Evolutionary conservation across 2,113 vertebrate species (phyloP).

Genomic region (Phaethornis superciliosus): DNA sequence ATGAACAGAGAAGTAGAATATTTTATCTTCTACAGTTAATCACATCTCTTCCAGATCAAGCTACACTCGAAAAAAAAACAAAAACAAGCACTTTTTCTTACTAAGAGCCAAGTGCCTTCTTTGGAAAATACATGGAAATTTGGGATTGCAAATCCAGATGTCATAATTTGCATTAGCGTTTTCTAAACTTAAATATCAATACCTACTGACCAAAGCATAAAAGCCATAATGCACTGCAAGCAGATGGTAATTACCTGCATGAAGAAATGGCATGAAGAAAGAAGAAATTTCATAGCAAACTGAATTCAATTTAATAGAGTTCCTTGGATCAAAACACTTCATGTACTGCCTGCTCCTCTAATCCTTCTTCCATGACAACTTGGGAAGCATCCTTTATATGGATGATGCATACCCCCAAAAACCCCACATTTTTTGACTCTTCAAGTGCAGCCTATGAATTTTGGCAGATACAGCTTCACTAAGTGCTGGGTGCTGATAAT

Average conservation of each 20-base stretch:
- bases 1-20: not conserved
- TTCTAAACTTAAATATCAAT: not conserved
- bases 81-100: not conserved
- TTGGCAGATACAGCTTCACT: not conserved
- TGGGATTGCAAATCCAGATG: not conserved
- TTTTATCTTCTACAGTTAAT: not conserved
- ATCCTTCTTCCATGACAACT: not conserved
- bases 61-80: not conserved
- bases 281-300: not conserved
- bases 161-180: not conserved
- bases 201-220: not conserved
- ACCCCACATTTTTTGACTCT: not conserved
- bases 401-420: not conserved
- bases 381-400: not conserved
- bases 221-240: not conserved
- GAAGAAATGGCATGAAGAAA: not conserved
- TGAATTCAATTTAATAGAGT: not conserved
- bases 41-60: not conserved
- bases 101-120: not conserved
- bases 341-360: not conserved
- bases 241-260: not conserved
- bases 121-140: not conserved
- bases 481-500: not conserved
- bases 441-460: not conserved
- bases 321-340: not conserved